Base-by-base conservation (phyloP, 2,888 invertebrate genomes). In the Sinodicranocentrus sp. region DNA sequence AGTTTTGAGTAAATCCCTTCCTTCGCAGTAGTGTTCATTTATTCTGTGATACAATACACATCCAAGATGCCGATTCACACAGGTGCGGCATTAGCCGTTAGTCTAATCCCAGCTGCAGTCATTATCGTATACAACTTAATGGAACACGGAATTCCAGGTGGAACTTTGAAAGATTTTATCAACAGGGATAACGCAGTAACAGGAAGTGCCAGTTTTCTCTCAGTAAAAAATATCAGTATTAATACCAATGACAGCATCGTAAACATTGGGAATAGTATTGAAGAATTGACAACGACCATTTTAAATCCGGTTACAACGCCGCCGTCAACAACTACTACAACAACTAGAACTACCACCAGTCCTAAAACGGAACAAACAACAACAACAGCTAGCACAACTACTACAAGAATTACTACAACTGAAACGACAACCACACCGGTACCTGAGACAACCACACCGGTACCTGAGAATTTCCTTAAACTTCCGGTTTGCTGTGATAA, bases 61-160 rank as follows among this genome's bases (percentile, higher is more conserved):
- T 28, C 23, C 19, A 76, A 84, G 67, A 84, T 86, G 86, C 84
- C 84, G 15, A 48, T 86, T 15, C 83, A 78, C 48, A 71, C 82
- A 10, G 76, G 72, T 23, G 79, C 84, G 1, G 79, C 80, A 1
- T 33, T 84, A 65, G 71, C 83, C 17, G 82, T 84, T 43, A 84
- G 84, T 17, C 33, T 86, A 21, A 84, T 86, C 57, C 86, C 86
- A 33, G 84, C 86, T 0, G 83, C 84, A 17, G 70, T 86, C 1
- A 77, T 84, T 17, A 19, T 86, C 19, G 76, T 84, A 0, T 76
- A 76, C 33, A 84, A 80, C 63, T 77, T 76, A 23, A 79, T 84
- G 48, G 84, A 80, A 33, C 33, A 44, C 67, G 80, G 79, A n/a
- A 52, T 26, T 23, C 79, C 79, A 0, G 79, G 71, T 1, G 72